Percentiles rank a stretch among this genome's conserved stretches.
Evolutionary conservation across 2,797 vertebrate species (phyloP).

Genomic region (Rhinoraja longicauda): DNA sequence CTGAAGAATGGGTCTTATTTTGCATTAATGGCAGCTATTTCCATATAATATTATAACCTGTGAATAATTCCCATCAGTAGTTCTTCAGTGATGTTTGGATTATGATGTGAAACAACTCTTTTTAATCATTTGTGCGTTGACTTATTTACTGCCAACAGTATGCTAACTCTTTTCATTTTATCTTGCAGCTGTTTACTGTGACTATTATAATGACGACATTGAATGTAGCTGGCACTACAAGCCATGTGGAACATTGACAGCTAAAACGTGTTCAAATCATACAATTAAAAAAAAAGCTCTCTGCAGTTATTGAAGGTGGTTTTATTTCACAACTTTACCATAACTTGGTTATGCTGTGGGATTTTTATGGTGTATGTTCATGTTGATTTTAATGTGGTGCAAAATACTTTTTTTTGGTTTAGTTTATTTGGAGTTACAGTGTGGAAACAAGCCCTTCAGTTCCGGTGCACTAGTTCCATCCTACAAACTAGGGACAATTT

Average conservation of each 20-base stretch:
- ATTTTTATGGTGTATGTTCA: not conserved
- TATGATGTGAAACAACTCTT: not conserved
- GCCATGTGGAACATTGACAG: no score
- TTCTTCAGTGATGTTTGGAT: not conserved
- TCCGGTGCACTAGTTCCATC: no score
- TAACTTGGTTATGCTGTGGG: not conserved
- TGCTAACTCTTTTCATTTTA: not conserved
- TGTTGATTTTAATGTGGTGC: not conserved
- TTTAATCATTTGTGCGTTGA: not conserved
- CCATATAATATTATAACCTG: no score
- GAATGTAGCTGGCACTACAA: constrained; percentile 66
- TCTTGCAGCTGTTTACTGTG: constrained; percentile 69
- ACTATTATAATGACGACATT: constrained; percentile 68
- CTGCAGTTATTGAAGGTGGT: constrained; percentile 1
- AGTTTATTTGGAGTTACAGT: no score
- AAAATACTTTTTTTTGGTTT: not conserved
- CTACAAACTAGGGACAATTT: no score
- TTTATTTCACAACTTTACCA: not conserved
- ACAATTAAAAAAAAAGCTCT: constrained; percentile 49
- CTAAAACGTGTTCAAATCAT: constrained; percentile 52
- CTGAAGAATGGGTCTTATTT: no score
- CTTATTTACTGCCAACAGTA: not conserved
- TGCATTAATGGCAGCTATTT: not conserved
- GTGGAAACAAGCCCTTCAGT: not conserved
- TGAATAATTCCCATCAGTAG: not conserved